phyloP scores from a whole-genome alignment of 2,797 vertebrate species.

The Sitta carolinensis region DNA sequence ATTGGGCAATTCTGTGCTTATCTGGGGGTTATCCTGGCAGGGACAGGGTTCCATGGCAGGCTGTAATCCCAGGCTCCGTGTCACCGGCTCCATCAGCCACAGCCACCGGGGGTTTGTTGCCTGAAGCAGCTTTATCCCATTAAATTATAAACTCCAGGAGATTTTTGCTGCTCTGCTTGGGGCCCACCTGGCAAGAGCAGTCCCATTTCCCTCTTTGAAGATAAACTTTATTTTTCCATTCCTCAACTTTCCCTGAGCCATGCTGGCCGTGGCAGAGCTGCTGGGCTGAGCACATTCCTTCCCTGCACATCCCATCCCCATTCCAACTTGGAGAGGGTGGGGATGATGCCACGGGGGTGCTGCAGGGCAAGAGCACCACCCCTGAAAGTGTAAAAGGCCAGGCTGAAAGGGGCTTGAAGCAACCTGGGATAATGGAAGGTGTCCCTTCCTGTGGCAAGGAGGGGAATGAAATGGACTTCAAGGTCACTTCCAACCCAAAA shows the following conservation, averaged over 20 bases:
- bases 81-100: background rate
- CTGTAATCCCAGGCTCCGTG: background rate
- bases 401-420: background rate
- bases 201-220: background rate
- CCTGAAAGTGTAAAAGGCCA: background rate
- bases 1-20: background rate
- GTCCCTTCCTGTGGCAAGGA: background rate
- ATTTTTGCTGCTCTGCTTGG: background rate
- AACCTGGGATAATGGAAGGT: background rate
- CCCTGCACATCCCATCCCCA: background rate
- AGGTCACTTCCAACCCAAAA: background rate
- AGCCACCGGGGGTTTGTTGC: background rate
- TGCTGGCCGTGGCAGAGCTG: fast-evolving
- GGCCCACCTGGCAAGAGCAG: background rate
- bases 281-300: background rate
- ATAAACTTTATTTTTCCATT: background rate
- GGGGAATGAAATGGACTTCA: background rate
- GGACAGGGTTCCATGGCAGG: background rate
- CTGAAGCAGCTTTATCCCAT: background rate
- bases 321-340: background rate
- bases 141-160: background rate
- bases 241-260: background rate
- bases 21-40: background rate
- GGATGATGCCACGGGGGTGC: background rate
- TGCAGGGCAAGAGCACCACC: background rate